phyloP scores from a whole-genome alignment of 2,888 invertebrate species.

The Limnephilus auricula region DNA sequence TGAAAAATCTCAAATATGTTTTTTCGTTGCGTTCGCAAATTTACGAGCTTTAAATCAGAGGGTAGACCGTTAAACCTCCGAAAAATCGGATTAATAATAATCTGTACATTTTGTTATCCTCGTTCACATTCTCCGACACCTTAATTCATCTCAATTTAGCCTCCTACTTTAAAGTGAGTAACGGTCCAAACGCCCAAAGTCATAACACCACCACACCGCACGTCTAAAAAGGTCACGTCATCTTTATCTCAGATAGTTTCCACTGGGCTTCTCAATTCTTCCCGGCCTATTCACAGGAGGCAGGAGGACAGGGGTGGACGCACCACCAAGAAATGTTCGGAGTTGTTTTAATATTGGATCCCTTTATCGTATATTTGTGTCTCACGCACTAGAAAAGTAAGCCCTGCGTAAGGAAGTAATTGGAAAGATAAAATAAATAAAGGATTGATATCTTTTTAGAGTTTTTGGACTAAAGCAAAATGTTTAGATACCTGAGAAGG shows the following conservation, averaged over 20 bases:
- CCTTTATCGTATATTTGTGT: not conserved
- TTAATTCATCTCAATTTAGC: not conserved
- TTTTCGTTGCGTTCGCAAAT: not conserved
- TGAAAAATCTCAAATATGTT: not conserved
- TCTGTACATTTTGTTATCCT: not conserved
- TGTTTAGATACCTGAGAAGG: too few species aligned
- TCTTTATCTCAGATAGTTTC: constrained; percentile 31
- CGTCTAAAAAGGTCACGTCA: constrained; percentile 16
- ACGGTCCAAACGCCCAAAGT: not conserved
- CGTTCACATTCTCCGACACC: not conserved
- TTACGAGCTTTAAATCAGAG: not conserved
- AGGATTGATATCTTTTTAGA: too few species aligned
- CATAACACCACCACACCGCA: not conserved
- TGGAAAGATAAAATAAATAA: too few species aligned
- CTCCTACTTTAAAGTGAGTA: not conserved
- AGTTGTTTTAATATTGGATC: not conserved
- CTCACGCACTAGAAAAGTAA: too few species aligned
- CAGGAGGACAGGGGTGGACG: not conserved
- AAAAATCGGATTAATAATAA: not conserved
- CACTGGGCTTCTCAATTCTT: not conserved
- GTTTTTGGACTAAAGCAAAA: too few species aligned
- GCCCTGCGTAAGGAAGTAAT: too few species aligned
- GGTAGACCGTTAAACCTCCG: not conserved
- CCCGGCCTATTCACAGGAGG: not conserved
- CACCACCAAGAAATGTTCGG: not conserved